Base-by-base conservation (phyloP, 2,113 vertebrate genomes). In the Heteronetta atricapilla region DNA sequence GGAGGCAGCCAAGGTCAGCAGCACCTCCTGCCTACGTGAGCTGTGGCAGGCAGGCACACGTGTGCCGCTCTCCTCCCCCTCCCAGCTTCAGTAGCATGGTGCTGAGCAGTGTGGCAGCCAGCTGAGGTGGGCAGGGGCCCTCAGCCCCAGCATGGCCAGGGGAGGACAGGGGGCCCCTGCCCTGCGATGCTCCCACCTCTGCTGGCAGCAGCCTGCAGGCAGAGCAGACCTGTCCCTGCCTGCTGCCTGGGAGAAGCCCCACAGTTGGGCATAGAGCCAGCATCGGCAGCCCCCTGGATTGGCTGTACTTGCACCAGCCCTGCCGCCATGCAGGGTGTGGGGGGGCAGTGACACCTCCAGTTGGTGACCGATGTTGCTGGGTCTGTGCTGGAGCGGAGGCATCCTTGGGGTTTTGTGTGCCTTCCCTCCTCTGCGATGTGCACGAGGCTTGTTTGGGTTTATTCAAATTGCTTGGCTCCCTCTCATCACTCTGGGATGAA, bases 21-120 rank as follows among this genome's bases (percentile, higher is more conserved):
- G 86, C 91, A 76, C 36, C 91, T 92, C 53, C 95, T 79, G 91
- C 86, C 94, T 94, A 85, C 62, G 81, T 95, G 95, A 86, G 83
- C 79, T 23, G 23, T 2, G 75, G 66, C 91, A 93, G 86, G 88
- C 70, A 77, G 53, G 34, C 46, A 26, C 6, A 1, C 62, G 34
- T 0, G 8, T 17, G 20, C 52, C 33, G 21, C 76, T 53, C 62
- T 46, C 8, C 60, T 36, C 22, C n/a, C 0, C 18, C 42, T 59
- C 78, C 82, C 60, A 17, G 74, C 89, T 58, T 34, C 1, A 1
- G 31, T 59, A 28, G 6, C 34, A 13, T 25, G 50, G 50, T 14
- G 50, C 50, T 4, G 13, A 52, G 50, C 50, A 52, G 50, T 4
- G 0, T 8, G 22, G 50, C 66, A 29, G 48, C 42, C 64, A 1